Percentiles rank a stretch among this genome's conserved stretches.
Conservation (phyloP, 2,113 vertebrate genomes). For the Ammodytes dubius region DNA sequence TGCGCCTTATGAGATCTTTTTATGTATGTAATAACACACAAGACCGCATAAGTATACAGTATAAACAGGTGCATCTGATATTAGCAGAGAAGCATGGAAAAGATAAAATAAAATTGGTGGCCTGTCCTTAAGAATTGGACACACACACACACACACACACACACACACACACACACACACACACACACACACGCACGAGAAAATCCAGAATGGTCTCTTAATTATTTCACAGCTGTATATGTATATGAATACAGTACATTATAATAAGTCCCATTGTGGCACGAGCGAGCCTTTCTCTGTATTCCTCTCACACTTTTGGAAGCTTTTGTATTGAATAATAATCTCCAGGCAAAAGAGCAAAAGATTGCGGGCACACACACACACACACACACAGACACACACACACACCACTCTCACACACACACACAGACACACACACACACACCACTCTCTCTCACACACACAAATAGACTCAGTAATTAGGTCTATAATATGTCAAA, state of each 20-base stretch:
- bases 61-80: too few relatives aligned
- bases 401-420: constrained; percentile 27
- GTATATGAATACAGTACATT: too few relatives aligned
- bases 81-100: too few relatives aligned
- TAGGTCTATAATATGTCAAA: constrained; percentile 43
- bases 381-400: constrained; percentile 25
- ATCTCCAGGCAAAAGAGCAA: constrained; percentile 30
- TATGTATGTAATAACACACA: constrained; percentile 4
- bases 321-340: constrained; percentile 14
- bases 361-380: constrained; percentile 7
- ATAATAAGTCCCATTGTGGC: constrained; percentile 5
- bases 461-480: constrained; percentile 42
- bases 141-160: too few relatives aligned
- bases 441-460: too few relatives aligned
- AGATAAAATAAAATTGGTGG: too few relatives aligned
- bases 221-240: too few relatives aligned
- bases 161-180: too few relatives aligned
- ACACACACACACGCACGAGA: too few relatives aligned
- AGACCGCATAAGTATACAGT: neutral
- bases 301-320: neutral
- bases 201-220: too few relatives aligned
- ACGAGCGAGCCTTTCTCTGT: neutral
- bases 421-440: neutral
- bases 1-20: constrained; percentile 11
- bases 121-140: too few relatives aligned